Percentiles rank a stretch among this genome's conserved stretches.
Evolutionary conservation across 37 sponge, comb jelly and placozoan genomes (phyloP).

Genomic region (Tethya wilhelma): DNA sequence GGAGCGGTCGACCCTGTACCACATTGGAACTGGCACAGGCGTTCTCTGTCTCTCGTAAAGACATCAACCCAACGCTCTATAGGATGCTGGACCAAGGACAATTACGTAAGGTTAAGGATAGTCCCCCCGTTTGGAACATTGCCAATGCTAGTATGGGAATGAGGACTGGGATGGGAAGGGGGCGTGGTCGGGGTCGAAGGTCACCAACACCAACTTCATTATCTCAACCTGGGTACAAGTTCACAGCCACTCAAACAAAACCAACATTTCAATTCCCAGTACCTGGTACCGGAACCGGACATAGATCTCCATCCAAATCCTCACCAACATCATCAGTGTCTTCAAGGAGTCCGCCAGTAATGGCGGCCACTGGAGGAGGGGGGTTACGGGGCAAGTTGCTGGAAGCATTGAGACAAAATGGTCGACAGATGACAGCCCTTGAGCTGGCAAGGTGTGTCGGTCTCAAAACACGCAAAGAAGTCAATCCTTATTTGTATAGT

Average conservation of each 20-base stretch:
- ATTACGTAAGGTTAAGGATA: slow-evolving; percentile 36
- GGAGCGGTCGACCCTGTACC: slow-evolving; percentile 23
- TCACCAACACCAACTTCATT: background rate
- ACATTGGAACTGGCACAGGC: slow-evolving; percentile 70
- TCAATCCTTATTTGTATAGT: slow-evolving; percentile 55
- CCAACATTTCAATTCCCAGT: background rate
- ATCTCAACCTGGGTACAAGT: background rate
- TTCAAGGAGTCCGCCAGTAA: background rate
- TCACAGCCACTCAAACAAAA: background rate
- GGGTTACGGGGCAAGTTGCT: no score
- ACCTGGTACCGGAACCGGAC: no score
- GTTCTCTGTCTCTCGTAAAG: slow-evolving; percentile 38
- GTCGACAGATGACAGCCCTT: slow-evolving; percentile 31
- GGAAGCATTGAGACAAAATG: no score
- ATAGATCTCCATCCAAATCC: background rate
- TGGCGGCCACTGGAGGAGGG: no score
- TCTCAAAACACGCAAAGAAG: slow-evolving; percentile 19
- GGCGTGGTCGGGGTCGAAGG: slow-evolving; percentile 9
- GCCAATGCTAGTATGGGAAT: background rate
- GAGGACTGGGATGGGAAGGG: slow-evolving; percentile 31
- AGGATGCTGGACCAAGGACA: slow-evolving; percentile 44
- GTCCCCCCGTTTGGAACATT: slow-evolving; percentile 63
- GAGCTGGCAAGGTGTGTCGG: slow-evolving; percentile 30
- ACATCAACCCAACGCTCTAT: slow-evolving; percentile 80
- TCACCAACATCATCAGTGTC: background rate